Base-by-base conservation (phyloP, 1,140 invertebrate genomes). In the Propsilocerus akamusi region DNA sequence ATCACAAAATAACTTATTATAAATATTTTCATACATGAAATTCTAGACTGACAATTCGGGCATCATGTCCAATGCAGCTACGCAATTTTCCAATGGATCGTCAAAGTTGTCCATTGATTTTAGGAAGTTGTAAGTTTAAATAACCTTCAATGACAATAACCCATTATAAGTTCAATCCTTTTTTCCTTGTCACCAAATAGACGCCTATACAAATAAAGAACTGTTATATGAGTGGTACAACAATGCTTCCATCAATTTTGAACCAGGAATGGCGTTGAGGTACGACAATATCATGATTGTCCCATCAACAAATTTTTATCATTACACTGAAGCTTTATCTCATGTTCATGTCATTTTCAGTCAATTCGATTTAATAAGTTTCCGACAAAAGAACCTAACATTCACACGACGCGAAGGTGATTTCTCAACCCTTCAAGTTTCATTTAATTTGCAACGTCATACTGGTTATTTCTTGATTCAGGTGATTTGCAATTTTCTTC, bases 41-140 rank as follows among this genome's bases (percentile, higher is more conserved):
- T 68, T 72, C 56, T 64, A 94, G 95, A 63, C 68, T 99, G 58
- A 99, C 95, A 10, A 93, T 99, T 51, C 93, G 94, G 68, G 93
- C 94, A 2, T 91, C 86, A 53, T 99, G 95, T 69, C 91, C 91
- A 5, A 98, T 98, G 94, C 85, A 94, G 59, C 69, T 99, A 26
- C 77, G 86, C 56, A 87, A 91, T 61, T 99, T 97, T 69, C 96
- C 96, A 4, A 95, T 97, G 88, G 94, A 97, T 69, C 75, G 81
- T 22, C 93, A 90, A 62, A 85, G 80, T 1, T 97, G 93, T 64
- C 91, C 92, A 11, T 72, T 97, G 8, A 80, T 88, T 55, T 72
- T 98, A 34, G 93, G 91, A 53, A 95, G 92, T 60, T 97, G 93
- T 96, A 73, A 83, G 88, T 86, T 68, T 32, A 24, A 48, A 26